phyloP scores from a whole-genome alignment of 2,113 vertebrate species.

The Coptodon bakossiorum region DNA sequence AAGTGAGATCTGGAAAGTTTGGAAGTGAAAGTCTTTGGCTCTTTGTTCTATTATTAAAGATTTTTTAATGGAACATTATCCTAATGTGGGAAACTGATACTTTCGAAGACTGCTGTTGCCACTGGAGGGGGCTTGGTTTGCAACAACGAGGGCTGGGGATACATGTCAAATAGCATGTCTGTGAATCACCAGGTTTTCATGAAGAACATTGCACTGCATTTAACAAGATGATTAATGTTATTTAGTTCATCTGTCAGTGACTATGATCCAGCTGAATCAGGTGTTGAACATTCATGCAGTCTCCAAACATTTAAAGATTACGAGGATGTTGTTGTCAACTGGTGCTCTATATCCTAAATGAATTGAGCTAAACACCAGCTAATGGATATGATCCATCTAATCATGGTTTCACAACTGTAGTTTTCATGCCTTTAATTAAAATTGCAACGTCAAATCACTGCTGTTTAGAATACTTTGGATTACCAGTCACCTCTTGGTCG shows the following conservation, averaged over 20 bases:
- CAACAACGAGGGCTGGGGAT: not conserved
- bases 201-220: not conserved
- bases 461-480: not conserved
- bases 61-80: not conserved
- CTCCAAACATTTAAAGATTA: not conserved
- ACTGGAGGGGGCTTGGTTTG: not conserved
- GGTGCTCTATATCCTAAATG: not conserved
- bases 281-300: not conserved
- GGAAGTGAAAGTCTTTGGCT: not conserved
- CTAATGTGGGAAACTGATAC: not conserved
- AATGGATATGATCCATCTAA: not conserved
- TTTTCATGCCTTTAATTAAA: not conserved
- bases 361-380: not conserved
- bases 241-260: not conserved
- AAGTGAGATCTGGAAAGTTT: too few species aligned
- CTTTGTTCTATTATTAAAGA: not conserved
- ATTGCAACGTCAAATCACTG: not conserved
- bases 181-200: not conserved
- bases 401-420: not conserved
- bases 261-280: not conserved
- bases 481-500: not conserved
- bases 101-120: not conserved
- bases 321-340: not conserved
- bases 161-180: not conserved
- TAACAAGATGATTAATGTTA: not conserved